Evolutionary conservation across 2,797 vertebrate species (phyloP), one percentile per base, ranked within the genome.

Genomic region (Gymnodraco acuticeps): DNA sequence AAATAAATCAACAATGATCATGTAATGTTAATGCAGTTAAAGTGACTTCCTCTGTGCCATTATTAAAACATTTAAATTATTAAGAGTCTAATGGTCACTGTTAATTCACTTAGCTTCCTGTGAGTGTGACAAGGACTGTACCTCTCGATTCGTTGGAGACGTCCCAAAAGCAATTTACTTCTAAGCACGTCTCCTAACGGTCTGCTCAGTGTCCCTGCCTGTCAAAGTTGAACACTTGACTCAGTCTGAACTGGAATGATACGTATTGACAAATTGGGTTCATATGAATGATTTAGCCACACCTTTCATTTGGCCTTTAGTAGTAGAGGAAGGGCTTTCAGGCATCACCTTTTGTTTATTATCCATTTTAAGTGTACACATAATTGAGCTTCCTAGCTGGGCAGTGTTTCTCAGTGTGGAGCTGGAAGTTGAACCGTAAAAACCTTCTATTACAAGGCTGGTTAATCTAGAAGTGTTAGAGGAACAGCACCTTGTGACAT

Each of bases 61-160:
- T 91, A 94, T 93, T 91, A 88, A 90, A 92, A 86, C 71, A 87
- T 88, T 86, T 94, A 60, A 92, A 94, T 94, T 89, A 93, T 92
- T 93, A 88, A 94, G 86, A 64, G 77, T 88, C 88, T 92, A 93
- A 94, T 94, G 91, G 92, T 92, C 91, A 94, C 84, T 87, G 78
- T 70, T 92, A 88, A 85, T 87, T 87, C 77, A 77, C 85, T 86
- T 47, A 58, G 77, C 75, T 76, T 88, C 75, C 70, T 75, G 76
- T 85, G 77, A 85, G 68, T 70, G 80, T 90, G 89, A 92, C 87
- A 89, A 80, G 65, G 42, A 75, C 76, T n/a, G 63, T 27, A 61
- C 77, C 73, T 80, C 67, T 75, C 60, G 62, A 70, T 80, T 87
- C 69, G 51, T 46, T 59, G 3, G 56, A 83, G 86, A 84, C 42